These are phyloP conservation scores for Odontamblyopus lacepedii DNA, from an alignment of 2,797 vertebrate genomes.

Conservation along the genomic window DNA sequence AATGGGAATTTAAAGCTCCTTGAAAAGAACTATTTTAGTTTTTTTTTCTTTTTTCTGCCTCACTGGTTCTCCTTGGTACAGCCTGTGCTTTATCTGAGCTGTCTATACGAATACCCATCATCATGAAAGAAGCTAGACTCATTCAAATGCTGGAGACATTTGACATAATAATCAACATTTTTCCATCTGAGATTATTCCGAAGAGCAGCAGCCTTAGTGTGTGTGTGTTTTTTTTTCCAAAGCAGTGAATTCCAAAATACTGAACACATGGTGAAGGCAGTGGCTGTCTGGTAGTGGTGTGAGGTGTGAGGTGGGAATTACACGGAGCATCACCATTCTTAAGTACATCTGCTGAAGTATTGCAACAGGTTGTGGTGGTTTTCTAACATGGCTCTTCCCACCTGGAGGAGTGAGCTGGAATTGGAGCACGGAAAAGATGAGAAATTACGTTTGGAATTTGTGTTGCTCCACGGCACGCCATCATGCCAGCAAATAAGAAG, in stretches of 20 bases:
- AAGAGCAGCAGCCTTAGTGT: neutral
- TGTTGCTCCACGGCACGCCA: neutral
- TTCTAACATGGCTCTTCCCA: slow-evolving; percentile 8
- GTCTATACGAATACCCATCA: neutral
- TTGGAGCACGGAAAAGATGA: neutral
- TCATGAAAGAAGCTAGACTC: neutral
- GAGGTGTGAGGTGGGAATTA: neutral
- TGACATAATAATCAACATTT: slow-evolving; percentile 7
- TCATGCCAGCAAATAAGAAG: neutral
- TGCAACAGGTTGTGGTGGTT: slow-evolving; percentile 11
- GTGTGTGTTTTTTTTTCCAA: neutral
- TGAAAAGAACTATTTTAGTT: slow-evolving; percentile 4
- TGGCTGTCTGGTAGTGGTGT: neutral
- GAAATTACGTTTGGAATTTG: neutral
- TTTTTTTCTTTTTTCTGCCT: neutral
- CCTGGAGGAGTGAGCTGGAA: slow-evolving; percentile 6
- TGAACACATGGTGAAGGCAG: slow-evolving; percentile 10
- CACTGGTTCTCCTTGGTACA: slow-evolving; percentile 6
- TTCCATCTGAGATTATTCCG: neutral
- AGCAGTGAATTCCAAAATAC: neutral
- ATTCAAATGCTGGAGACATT: neutral
- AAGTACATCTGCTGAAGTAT: slow-evolving; percentile 7
- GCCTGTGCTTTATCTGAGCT: slow-evolving; percentile 9
- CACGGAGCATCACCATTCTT: slow-evolving; percentile 10
- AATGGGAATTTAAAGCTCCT: slow-evolving; percentile 9